Conservation (phyloP, 2,888 invertebrate genomes). For the Epistrophe eligans region DNA sequence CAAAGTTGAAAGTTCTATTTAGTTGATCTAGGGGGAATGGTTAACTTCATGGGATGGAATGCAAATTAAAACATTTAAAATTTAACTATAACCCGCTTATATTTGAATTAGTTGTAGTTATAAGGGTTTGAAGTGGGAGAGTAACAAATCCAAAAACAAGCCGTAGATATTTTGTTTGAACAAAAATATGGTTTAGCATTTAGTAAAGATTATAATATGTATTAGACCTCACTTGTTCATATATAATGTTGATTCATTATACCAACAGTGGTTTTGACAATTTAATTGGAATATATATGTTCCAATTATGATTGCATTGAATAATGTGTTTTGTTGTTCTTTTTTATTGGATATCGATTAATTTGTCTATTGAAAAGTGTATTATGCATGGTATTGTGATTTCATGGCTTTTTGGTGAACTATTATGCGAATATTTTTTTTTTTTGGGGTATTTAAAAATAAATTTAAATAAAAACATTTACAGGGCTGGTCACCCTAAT, state of each 20-base stretch:
- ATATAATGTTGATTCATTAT: not conserved
- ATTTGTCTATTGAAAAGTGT: too few species aligned
- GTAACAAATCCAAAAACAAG: conserved; percentile 1
- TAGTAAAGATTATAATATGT: not conserved
- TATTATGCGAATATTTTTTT: too few species aligned
- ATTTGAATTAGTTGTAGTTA: conserved; percentile 51
- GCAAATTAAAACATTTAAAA: conserved; percentile 55
- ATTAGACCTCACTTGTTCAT: not conserved
- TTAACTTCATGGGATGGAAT: conserved; percentile 34
- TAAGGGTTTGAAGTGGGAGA: conserved; percentile 2
- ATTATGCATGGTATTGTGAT: too few species aligned
- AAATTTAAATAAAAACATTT: too few species aligned
- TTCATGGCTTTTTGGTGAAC: too few species aligned
- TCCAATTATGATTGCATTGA: too few species aligned
- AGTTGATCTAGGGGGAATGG: not conserved
- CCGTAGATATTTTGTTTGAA: conserved; percentile 36
- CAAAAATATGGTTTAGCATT: conserved; percentile 15
- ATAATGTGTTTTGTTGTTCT: too few species aligned
- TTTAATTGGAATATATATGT: not conserved
- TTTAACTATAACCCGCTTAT: conserved; percentile 55
- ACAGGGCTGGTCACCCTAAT: too few species aligned
- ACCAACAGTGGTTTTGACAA: not conserved
- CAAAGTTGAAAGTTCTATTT: conserved; percentile 29
- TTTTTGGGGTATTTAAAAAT: too few species aligned
- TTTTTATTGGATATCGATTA: too few species aligned